Evolutionary conservation across 1,140 invertebrate genomes (phyloP).

Genomic region (Nixonia krombeini): DNA sequence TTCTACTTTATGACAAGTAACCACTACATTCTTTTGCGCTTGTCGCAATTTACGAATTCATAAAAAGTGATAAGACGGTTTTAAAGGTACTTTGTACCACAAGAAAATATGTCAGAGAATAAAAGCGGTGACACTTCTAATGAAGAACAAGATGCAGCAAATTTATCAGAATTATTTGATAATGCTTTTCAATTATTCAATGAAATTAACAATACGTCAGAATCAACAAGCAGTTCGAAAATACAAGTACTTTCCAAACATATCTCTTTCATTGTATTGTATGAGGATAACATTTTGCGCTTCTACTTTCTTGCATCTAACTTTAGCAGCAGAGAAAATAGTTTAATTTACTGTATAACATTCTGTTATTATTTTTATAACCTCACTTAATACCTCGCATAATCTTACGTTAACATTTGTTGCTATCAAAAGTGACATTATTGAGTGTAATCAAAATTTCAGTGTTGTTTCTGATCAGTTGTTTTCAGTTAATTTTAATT

Average conservation of each 20-base stretch:
- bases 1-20: not conserved
- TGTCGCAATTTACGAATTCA: not conserved
- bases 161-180: constrained; percentile 74
- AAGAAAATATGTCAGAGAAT: constrained; percentile 20
- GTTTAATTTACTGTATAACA: no score
- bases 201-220: constrained; percentile 71
- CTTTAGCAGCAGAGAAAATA: no score
- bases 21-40: not conserved
- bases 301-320: no score
- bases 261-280: not conserved
- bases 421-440: no score
- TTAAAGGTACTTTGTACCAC: not conserved
- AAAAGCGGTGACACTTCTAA: not conserved
- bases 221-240: constrained; percentile 75
- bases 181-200: constrained; percentile 75
- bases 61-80: no score
- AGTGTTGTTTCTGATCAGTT: no score
- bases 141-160: constrained; percentile 43
- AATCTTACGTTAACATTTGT: no score
- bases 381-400: no score
- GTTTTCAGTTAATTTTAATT: no score
- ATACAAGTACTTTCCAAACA: constrained; percentile 71
- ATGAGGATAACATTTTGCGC: not conserved
- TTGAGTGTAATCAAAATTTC: no score
- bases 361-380: no score